These are phyloP conservation scores for Formica aserva DNA, from an alignment of 2,888 invertebrate species.

Conservation along the genomic window DNA sequence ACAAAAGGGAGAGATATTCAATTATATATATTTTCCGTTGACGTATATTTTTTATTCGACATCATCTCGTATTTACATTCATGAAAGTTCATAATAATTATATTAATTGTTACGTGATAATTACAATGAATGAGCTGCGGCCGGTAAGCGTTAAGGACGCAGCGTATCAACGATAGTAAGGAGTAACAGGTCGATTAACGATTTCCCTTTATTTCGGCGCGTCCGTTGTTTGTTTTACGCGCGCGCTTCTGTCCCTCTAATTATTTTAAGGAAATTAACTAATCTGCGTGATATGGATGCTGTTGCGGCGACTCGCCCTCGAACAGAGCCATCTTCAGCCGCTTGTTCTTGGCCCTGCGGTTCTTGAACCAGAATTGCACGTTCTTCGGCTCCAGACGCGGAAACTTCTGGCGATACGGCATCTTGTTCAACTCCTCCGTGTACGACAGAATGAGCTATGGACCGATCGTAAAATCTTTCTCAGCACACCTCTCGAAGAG, in stretches of 20 bases:
- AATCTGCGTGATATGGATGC: conserved; percentile 85
- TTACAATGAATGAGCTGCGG: conserved; percentile 81
- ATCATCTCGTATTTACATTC: conserved; percentile 83
- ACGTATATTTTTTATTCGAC: conserved; percentile 83
- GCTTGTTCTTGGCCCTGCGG: conserved; percentile 98
- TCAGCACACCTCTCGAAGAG: background rate
- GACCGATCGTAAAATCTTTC: conserved; percentile 49
- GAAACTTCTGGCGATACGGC: conserved; percentile 99
- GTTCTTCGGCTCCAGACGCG: conserved; percentile 99
- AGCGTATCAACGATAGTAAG: conserved; percentile 72
- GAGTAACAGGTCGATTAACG: conserved; percentile 75
- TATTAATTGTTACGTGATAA: conserved; percentile 82
- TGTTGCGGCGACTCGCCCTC: conserved; percentile 90
- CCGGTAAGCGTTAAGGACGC: conserved; percentile 58
- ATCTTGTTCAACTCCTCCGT: conserved; percentile 98
- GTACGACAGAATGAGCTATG: conserved; percentile 96
- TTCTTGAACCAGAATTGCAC: conserved; percentile 99
- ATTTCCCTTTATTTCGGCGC: conserved; percentile 47
- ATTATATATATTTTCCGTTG: conserved; percentile 62
- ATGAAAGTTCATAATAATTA: conserved; percentile 79
- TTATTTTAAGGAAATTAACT: conserved; percentile 65
- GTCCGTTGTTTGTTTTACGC: conserved; percentile 21
- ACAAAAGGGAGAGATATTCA: background rate
- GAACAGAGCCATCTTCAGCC: conserved; percentile 96
- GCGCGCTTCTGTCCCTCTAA: conserved; percentile 58